Evolutionary conservation across 2,113 vertebrate genomes (phyloP).

Genomic region (Pluvialis apricaria): DNA sequence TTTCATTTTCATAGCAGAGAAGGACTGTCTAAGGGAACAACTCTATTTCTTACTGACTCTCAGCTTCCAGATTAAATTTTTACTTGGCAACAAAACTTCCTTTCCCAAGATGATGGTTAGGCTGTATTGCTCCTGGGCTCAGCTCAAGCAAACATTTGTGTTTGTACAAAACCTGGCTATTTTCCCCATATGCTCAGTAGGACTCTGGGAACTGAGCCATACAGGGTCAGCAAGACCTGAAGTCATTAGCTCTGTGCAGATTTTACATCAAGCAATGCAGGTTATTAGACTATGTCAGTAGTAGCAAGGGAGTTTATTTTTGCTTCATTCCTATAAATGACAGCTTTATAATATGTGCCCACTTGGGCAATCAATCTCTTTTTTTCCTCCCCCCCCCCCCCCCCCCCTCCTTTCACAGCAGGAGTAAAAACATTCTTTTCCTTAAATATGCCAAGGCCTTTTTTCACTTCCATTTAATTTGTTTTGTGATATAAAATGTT

Average conservation of each 20-base stretch:
- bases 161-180: conserved; percentile 66
- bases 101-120: conserved; percentile 61
- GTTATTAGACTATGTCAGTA: conserved; percentile 26
- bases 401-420: background rate
- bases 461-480: background rate
- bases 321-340: conserved; percentile 28
- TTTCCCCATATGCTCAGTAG: conserved; percentile 58
- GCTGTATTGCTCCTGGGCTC: conserved; percentile 57
- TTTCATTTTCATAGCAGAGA: conserved; percentile 59
- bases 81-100: conserved; percentile 71
- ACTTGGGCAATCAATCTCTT: background rate
- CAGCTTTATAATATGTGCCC: conserved; percentile 1
- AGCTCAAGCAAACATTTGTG: conserved; percentile 69
- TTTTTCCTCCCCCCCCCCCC: too few species aligned
- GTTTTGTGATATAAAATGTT: background rate
- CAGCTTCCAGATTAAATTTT: conserved; percentile 66
- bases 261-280: conserved; percentile 3
- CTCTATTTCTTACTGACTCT: conserved; percentile 62
- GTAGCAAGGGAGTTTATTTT: conserved; percentile 47
- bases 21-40: conserved; percentile 43
- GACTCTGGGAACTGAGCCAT: conserved; percentile 61
- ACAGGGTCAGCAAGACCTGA: conserved; percentile 37
- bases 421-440: background rate
- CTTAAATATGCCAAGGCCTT: background rate
- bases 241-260: conserved; percentile 20